Evolutionary conservation across 2,113 vertebrate genomes (phyloP).

Genomic region (Galeopterus variegatus): DNA sequence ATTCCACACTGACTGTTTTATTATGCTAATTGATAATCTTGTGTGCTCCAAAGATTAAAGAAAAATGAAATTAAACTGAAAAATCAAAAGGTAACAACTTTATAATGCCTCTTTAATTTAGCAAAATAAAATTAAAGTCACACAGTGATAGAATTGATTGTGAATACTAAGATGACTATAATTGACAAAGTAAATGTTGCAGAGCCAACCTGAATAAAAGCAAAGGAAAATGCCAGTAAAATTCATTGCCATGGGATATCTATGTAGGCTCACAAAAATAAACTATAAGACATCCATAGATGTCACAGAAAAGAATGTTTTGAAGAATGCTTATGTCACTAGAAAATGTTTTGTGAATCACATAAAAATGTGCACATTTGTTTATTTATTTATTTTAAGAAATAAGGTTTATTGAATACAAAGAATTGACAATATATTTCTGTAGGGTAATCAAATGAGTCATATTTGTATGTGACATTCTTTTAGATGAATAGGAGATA

Average conservation of each 20-base stretch:
- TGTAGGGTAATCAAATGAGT: no score
- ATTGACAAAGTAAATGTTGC: slow-evolving; percentile 88
- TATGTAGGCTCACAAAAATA: slow-evolving; percentile 61
- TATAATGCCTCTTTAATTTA: slow-evolving; percentile 92
- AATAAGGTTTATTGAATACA: no score
- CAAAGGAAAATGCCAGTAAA: slow-evolving; percentile 84
- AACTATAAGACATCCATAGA: slow-evolving; percentile 40
- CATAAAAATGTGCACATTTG: slow-evolving; percentile 66
- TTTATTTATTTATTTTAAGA: no score
- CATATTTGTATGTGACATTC: no score
- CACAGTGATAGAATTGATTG: slow-evolving; percentile 87
- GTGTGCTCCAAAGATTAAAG: slow-evolving; percentile 88
- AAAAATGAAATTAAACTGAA: slow-evolving; percentile 91
- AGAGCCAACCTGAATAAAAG: slow-evolving; percentile 75
- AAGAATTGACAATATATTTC: no score
- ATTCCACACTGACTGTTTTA: slow-evolving; percentile 88
- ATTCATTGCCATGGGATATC: slow-evolving; percentile 65
- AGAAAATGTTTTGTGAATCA: slow-evolving; percentile 35
- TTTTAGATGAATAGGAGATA: no score
- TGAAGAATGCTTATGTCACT: slow-evolving; percentile 73
- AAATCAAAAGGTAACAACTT: slow-evolving; percentile 92
- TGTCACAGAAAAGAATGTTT: slow-evolving; percentile 54
- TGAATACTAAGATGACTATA: slow-evolving; percentile 88
- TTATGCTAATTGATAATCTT: slow-evolving; percentile 91
- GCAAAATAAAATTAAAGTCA: slow-evolving; percentile 90